These are phyloP conservation scores for Parauchenoglanis ngamensis DNA, from an alignment of 2,797 vertebrate species.

Conservation along the genomic window DNA sequence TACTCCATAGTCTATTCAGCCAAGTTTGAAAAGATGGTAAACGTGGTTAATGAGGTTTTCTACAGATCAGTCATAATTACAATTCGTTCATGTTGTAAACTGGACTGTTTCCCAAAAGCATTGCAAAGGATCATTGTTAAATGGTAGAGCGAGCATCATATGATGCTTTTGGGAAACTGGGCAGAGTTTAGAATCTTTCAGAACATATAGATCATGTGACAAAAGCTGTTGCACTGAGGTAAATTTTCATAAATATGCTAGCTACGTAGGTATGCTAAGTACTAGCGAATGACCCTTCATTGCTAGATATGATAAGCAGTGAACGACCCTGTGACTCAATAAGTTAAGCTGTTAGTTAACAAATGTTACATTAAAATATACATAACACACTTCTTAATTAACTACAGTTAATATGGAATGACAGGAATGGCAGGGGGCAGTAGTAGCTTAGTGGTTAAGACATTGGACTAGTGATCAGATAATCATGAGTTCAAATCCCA, in stretches of 20 bases:
- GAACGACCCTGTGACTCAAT: background rate
- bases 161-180: conserved; percentile 1
- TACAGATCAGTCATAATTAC: background rate
- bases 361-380: background rate
- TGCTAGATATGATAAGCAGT: background rate
- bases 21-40: background rate
- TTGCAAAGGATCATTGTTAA: background rate
- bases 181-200: background rate
- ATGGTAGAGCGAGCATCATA: background rate
- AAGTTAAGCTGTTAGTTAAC: background rate
- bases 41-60: background rate
- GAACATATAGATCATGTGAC: background rate
- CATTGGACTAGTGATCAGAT: too few species aligned
- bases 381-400: background rate
- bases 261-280: background rate
- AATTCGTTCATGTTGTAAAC: background rate
- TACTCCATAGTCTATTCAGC: conserved; percentile 3
- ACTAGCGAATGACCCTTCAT: background rate
- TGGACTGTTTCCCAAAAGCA: conserved; percentile 2
- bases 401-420: background rate
- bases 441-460: too few species aligned
- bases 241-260: background rate
- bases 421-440: too few species aligned
- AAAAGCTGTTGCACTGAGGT: background rate
- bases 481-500: too few species aligned